Percentiles rank a stretch among this genome's conserved stretches.
phyloP scores from a whole-genome alignment of 2,888 invertebrate genomes.

The Amblyjoppa proteus region DNA sequence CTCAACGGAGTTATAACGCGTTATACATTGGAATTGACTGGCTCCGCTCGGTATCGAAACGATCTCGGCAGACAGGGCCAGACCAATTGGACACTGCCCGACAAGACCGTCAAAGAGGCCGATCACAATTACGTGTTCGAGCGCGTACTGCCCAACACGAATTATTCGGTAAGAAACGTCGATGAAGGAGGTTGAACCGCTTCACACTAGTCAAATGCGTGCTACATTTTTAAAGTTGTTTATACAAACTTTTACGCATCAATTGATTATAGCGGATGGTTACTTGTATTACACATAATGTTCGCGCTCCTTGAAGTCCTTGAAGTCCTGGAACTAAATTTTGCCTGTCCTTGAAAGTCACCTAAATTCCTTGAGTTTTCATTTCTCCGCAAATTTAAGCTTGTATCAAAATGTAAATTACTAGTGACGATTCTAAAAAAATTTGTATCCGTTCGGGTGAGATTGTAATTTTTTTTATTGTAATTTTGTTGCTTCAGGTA shows the following conservation, averaged over 20 bases:
- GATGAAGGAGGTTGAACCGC: neutral
- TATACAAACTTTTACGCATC: no score
- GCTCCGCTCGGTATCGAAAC: constrained; percentile 86
- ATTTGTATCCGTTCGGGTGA: no score
- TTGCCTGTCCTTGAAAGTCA: no score
- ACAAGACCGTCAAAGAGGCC: constrained; percentile 87
- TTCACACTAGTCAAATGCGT: neutral
- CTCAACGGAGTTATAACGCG: constrained; percentile 93
- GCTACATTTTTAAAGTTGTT: no score
- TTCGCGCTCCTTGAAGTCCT: no score
- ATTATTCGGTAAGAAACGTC: constrained; percentile 89
- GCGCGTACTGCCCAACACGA: constrained; percentile 92
- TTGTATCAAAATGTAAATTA: no score
- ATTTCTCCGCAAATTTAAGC: no score
- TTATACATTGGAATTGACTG: constrained; percentile 89
- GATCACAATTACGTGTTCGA: constrained; percentile 87
- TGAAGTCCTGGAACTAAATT: no score
- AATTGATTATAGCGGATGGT: no score
- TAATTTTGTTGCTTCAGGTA: constrained; percentile 71
- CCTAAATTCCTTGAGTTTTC: no score
- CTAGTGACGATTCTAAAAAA: no score
- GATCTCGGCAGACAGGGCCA: constrained; percentile 84
- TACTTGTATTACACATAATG: no score
- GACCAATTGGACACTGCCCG: constrained; percentile 88
- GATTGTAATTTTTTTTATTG: neutral